Percentiles rank a stretch among this genome's conserved stretches.
Conservation (phyloP, 2,797 vertebrate genomes). For the Hemibagrus guttatus region DNA sequence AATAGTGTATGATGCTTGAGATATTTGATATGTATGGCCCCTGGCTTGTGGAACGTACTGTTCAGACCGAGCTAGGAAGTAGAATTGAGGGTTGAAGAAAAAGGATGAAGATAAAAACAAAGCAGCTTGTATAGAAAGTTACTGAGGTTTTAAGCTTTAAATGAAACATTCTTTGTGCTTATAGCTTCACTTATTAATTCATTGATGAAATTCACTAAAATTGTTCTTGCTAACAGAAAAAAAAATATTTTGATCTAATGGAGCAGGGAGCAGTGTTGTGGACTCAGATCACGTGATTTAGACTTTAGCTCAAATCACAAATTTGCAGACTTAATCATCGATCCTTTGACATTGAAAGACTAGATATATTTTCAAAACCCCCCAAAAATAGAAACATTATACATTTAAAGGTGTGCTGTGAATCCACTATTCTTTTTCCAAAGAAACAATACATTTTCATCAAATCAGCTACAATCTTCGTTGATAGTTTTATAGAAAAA, state of each 20-base stretch:
- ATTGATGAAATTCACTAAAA: neutral
- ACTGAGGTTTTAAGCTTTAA: neutral
- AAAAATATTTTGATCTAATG: neutral
- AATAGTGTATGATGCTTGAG: neutral
- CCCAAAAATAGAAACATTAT: neutral
- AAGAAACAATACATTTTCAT: neutral
- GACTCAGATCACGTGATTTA: neutral
- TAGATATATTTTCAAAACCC: neutral
- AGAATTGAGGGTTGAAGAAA: neutral
- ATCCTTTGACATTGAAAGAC: neutral
- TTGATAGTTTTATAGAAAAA: neutral
- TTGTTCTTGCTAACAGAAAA: neutral
- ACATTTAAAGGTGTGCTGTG: neutral
- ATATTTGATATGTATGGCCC: slow-evolving; percentile 13
- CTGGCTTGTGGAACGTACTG: neutral
- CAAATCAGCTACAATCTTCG: neutral
- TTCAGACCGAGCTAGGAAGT: neutral
- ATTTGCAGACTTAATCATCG: neutral
- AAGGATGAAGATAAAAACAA: neutral
- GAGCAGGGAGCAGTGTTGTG: neutral
- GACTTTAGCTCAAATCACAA: neutral
- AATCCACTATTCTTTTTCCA: neutral
- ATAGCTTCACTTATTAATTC: neutral
- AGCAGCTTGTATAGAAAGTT: neutral
- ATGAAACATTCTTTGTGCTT: neutral